Percentiles rank a stretch among this genome's conserved stretches.
These are phyloP conservation scores for Dromius quadrimaculatus DNA, from an alignment of 2,888 invertebrate species.

Conservation along the genomic window DNA sequence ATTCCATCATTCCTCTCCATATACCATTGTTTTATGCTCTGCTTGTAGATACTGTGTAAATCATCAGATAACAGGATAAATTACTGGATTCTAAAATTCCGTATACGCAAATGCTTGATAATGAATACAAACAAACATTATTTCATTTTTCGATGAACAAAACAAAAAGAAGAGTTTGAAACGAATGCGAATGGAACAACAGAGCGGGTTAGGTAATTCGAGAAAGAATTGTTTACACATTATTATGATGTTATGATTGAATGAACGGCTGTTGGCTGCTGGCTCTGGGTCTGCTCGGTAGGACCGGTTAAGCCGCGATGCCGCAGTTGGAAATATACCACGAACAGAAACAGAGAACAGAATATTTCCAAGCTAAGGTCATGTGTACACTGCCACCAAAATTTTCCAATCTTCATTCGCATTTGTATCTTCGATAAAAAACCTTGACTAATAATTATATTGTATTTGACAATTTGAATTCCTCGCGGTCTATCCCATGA, in stretches of 20 bases:
- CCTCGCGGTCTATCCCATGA: too few relatives aligned
- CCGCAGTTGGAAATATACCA: not conserved
- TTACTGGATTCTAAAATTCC: conserved; percentile 18
- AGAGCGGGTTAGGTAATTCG: conserved; percentile 37
- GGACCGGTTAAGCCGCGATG: conserved; percentile 9
- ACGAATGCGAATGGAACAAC: conserved; percentile 19
- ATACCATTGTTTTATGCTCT: too few relatives aligned
- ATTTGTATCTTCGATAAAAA: too few relatives aligned
- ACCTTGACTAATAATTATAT: too few relatives aligned
- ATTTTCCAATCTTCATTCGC: too few relatives aligned
- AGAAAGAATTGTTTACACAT: conserved; percentile 42
- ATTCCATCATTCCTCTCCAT: too few relatives aligned
- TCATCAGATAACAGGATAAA: conserved; percentile 3
- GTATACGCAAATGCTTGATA: conserved; percentile 19
- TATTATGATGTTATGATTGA: conserved; percentile 38
- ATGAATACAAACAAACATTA: conserved; percentile 35
- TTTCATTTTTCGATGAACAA: conserved; percentile 15
- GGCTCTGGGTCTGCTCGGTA: not conserved
- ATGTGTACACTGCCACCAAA: not conserved
- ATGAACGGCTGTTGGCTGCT: not conserved
- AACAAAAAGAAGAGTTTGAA: conserved; percentile 33
- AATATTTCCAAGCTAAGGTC: not conserved
- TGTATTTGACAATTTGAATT: too few relatives aligned
- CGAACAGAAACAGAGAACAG: not conserved
- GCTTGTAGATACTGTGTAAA: too few relatives aligned